phyloP scores from a whole-genome alignment of 35 echinoderm and acorn worm genomes.

The Ophioderma brevispina region DNA sequence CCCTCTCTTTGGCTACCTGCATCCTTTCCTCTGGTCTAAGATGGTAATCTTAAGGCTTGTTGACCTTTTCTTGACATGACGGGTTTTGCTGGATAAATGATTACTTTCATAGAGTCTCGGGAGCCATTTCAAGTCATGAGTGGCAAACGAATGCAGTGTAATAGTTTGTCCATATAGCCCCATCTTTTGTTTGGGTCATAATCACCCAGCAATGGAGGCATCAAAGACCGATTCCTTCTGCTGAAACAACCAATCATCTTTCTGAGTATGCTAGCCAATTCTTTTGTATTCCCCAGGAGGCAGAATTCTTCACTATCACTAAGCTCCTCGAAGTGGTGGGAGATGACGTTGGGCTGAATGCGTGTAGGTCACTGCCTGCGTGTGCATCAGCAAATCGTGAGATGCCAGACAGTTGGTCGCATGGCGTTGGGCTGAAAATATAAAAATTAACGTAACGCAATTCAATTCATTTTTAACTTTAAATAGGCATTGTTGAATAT shows the following conservation, averaged over 20 bases:
- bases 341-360: constrained; percentile 57
- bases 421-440: constrained; percentile 74
- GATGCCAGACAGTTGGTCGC: constrained; percentile 92
- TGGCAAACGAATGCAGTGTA: constrained; percentile 82
- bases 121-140: constrained; percentile 72
- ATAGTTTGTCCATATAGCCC: constrained; percentile 61
- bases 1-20: constrained; percentile 28
- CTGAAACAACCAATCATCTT: constrained; percentile 74
- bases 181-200: constrained; percentile 58
- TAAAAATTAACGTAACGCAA: too few species aligned
- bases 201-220: constrained; percentile 72
- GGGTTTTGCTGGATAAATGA: constrained; percentile 61
- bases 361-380: constrained; percentile 74
- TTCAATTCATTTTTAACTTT: too few species aligned
- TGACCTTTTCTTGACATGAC: constrained; percentile 72
- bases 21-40: constrained; percentile 79
- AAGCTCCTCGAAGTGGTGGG: constrained; percentile 83
- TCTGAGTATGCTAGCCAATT: constrained; percentile 66
- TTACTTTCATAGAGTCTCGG: constrained; percentile 68
- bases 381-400: constrained; percentile 91
- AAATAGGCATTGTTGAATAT: too few species aligned
- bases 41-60: constrained; percentile 79
- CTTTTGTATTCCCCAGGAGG: constrained; percentile 42
- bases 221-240: constrained; percentile 83
- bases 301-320: constrained; percentile 82